Percentiles rank a stretch among this genome's conserved stretches.
These are phyloP conservation scores for Nasonia oneida DNA, from an alignment of 2,888 invertebrate genomes.

Conservation along the genomic window DNA sequence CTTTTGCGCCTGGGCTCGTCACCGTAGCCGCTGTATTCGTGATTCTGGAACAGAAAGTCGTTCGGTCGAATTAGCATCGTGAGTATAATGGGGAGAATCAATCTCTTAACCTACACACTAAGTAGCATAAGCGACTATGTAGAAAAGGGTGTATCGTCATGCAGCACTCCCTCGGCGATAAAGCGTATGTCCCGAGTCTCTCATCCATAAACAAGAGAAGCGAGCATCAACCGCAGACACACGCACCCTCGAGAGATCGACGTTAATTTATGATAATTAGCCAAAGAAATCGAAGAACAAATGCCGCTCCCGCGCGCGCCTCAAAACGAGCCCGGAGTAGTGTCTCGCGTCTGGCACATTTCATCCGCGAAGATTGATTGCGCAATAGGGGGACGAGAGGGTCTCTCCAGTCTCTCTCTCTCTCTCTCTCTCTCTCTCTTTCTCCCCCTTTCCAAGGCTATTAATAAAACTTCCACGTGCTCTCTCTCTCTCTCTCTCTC, in stretches of 20 bases:
- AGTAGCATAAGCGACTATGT: too few relatives aligned
- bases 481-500: slow-evolving; percentile 61
- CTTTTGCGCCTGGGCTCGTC: slow-evolving; percentile 79
- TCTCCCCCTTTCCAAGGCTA: slow-evolving; percentile 55
- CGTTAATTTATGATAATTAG: slow-evolving; percentile 50
- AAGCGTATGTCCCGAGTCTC: too few relatives aligned
- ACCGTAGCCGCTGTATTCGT: slow-evolving; percentile 78
- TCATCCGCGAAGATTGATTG: slow-evolving; percentile 55
- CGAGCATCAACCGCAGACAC: background rate
- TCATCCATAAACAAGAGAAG: background rate
- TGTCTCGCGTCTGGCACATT: slow-evolving; percentile 16
- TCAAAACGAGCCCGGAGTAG: slow-evolving; percentile 24
- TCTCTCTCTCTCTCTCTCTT: background rate
- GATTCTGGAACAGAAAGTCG: slow-evolving; percentile 74
- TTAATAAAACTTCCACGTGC: slow-evolving; percentile 69
- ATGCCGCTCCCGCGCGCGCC: slow-evolving; percentile 10
- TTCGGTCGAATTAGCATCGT: background rate
- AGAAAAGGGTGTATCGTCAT: too few relatives aligned
- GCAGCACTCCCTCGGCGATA: background rate
- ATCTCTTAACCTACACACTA: too few relatives aligned
- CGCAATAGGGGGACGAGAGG: slow-evolving; percentile 18
- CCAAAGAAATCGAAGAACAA: slow-evolving; percentile 39
- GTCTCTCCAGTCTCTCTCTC: background rate
- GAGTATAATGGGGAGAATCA: background rate
- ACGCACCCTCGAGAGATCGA: background rate